phyloP scores from a whole-genome alignment of 2,888 invertebrate species.

The Chesias legatella region DNA sequence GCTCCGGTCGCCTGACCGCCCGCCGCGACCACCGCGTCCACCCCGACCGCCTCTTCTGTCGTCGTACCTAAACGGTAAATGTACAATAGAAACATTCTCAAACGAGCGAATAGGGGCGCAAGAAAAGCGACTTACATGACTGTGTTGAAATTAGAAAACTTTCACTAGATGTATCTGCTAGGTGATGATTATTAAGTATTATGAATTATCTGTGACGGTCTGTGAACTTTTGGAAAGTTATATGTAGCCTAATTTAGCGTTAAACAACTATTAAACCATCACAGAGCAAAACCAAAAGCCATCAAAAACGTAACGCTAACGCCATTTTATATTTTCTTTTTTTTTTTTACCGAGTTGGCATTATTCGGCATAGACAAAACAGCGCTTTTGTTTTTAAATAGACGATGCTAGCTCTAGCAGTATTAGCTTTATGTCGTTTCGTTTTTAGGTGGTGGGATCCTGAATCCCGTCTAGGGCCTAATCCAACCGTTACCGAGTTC shows the following conservation, averaged over 20 bases:
- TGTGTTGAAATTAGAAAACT: constrained; percentile 15
- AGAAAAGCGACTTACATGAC: constrained; percentile 57
- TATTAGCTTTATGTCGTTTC: too few relatives aligned
- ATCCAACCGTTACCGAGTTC: too few relatives aligned
- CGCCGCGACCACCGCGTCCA: constrained; percentile 54
- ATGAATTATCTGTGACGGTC: too few relatives aligned
- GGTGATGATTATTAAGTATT: not conserved
- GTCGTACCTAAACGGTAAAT: constrained; percentile 64
- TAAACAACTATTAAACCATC: constrained; percentile 5
- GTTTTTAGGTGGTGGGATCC: too few relatives aligned
- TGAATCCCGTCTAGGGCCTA: too few relatives aligned
- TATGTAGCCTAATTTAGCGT: not conserved
- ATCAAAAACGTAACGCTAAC: constrained; percentile 28
- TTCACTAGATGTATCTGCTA: constrained; percentile 1
- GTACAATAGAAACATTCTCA: constrained; percentile 10
- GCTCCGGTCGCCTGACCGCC: constrained; percentile 46
- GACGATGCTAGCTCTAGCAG: too few relatives aligned
- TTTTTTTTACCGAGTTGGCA: not conserved
- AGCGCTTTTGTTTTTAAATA: too few relatives aligned
- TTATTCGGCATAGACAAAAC: constrained; percentile 4
- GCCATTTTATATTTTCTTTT: constrained; percentile 41
- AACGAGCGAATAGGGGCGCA: constrained; percentile 1
- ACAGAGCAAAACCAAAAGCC: not conserved
- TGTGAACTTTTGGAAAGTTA: not conserved
- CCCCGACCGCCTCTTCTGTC: constrained; percentile 76